A percentile compares a stretch with the other conserved stretches of the same genome.
These are phyloP conservation scores for Bufo gargarizans DNA, from an alignment of 2,113 vertebrate genomes.

Conservation along the genomic window DNA sequence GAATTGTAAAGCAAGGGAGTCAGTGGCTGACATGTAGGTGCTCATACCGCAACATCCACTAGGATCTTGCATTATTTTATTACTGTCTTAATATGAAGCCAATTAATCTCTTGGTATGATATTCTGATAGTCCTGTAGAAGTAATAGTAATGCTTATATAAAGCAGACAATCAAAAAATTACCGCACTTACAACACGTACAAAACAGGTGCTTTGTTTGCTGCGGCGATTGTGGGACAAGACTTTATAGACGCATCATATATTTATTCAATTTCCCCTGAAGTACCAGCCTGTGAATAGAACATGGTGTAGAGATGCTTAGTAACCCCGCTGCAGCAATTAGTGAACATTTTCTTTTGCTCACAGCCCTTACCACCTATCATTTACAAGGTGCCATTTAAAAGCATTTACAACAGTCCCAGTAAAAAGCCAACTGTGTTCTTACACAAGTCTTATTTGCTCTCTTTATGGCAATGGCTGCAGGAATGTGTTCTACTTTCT, in stretches of 20 bases:
- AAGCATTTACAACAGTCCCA: conserved; percentile 16
- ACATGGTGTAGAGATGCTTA: not conserved
- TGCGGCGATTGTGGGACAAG: not conserved
- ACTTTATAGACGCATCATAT: not conserved
- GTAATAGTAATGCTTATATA: not conserved
- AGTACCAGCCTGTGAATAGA: not conserved
- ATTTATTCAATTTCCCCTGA: not conserved
- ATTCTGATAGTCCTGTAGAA: not conserved
- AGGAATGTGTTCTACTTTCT: conserved; percentile 4
- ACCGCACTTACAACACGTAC: not conserved
- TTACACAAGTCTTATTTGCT: conserved; percentile 14
- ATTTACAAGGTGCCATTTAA: not conserved
- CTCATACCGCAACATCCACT: too few species aligned
- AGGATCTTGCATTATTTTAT: too few species aligned
- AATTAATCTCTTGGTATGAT: too few species aligned
- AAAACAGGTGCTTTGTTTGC: not conserved
- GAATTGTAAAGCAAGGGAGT: too few species aligned
- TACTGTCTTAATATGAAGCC: too few species aligned
- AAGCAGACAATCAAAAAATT: not conserved
- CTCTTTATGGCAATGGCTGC: not conserved
- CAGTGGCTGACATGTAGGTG: too few species aligned
- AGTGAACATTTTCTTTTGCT: not conserved
- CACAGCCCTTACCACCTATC: not conserved
- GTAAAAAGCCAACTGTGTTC: not conserved
- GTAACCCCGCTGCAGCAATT: not conserved